Conservation (phyloP, 2,113 vertebrate genomes). For the Melanocharis versteri region DNA sequence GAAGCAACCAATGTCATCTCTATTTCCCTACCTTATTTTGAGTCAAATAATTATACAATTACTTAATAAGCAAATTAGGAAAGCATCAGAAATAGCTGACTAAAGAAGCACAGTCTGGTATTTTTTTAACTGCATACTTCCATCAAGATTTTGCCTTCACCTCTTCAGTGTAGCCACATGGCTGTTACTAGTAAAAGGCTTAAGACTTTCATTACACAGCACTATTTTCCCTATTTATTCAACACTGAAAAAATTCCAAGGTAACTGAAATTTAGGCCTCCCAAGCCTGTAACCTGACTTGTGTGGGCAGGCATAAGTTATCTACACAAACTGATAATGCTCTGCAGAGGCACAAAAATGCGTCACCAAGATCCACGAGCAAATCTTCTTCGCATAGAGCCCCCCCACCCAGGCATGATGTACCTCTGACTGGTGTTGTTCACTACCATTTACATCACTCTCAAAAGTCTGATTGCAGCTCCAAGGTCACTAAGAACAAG, state of each 20-base stretch:
- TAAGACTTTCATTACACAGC: neutral
- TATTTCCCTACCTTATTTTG: neutral
- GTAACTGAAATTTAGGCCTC: neutral
- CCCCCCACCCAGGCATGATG: accelerated
- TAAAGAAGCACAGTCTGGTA: neutral
- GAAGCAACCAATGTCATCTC: neutral
- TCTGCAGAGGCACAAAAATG: neutral
- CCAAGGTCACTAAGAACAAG: neutral
- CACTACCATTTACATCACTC: neutral
- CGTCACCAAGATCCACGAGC: neutral
- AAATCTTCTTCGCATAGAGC: accelerated
- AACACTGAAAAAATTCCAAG: neutral
- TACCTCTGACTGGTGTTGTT: neutral
- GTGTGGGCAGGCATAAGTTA: neutral
- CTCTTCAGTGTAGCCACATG: neutral
- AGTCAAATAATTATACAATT: neutral
- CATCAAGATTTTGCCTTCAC: neutral
- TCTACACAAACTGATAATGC: neutral
- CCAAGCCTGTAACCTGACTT: neutral
- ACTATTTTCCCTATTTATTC: neutral
- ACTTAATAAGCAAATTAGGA: neutral
- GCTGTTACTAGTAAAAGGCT: neutral
- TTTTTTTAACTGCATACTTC: neutral
- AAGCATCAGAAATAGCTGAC: neutral
- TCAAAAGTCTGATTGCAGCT: neutral